phyloP scores from a whole-genome alignment of 2,797 vertebrate genomes.

The Clarias fuscus region DNA sequence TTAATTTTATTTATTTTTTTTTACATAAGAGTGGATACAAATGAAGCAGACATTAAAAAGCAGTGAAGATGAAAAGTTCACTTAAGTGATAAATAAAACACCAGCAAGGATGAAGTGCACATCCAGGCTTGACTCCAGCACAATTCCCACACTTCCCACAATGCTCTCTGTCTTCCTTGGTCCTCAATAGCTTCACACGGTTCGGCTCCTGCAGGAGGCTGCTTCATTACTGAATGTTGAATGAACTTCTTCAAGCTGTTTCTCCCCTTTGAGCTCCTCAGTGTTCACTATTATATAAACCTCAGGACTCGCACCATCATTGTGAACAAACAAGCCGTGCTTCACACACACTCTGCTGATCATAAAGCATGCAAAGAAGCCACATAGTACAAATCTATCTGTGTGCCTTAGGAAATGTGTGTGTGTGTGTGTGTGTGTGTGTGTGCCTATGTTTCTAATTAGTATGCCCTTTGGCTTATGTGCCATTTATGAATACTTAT shows the following conservation, averaged over 20 bases:
- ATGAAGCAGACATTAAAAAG: not conserved
- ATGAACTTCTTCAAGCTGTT: conserved; percentile 33
- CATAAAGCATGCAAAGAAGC: conserved; percentile 13
- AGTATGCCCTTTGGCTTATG: conserved; percentile 65
- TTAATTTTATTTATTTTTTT: too few relatives aligned
- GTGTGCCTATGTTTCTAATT: conserved; percentile 20
- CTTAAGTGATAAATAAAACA: not conserved
- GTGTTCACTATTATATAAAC: conserved; percentile 12
- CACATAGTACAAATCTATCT: conserved; percentile 39
- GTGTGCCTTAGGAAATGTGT: conserved; percentile 28
- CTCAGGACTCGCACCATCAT: not conserved
- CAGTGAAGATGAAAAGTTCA: conserved; percentile 45
- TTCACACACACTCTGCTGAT: not conserved
- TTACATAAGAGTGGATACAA: not conserved
- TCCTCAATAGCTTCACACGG: not conserved
- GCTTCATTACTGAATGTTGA: conserved; percentile 39
- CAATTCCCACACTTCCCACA: conserved; percentile 16
- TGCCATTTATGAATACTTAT: conserved; percentile 72
- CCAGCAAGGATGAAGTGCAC: not conserved
- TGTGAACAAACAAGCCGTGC: conserved; percentile 11
- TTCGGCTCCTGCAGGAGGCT: not conserved
- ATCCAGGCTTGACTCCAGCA: too few relatives aligned
- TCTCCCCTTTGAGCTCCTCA: conserved; percentile 15
- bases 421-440: not conserved
- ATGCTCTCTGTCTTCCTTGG: too few relatives aligned